Percentiles rank a stretch among this genome's conserved stretches.
Conservation (phyloP, 2,888 invertebrate genomes). For the Tolmerus cingulatus region DNA sequence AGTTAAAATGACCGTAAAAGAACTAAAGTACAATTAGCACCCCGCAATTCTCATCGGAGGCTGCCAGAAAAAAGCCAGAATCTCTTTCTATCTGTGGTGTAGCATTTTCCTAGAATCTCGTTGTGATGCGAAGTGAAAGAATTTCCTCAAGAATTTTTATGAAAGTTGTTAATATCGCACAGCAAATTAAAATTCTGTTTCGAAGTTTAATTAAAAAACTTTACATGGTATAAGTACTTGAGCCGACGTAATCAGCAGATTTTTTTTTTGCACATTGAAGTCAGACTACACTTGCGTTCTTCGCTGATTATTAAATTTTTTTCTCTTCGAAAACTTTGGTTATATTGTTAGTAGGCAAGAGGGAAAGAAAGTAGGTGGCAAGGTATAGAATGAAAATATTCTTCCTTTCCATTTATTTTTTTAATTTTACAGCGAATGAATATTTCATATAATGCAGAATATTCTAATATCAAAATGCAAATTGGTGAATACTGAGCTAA, state of each 20-base stretch:
- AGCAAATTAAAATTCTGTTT: constrained; percentile 35
- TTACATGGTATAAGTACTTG: constrained; percentile 33
- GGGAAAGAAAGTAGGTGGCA: not conserved
- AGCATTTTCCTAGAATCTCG: not conserved
- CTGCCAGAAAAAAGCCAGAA: not conserved
- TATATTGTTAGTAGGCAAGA: not conserved
- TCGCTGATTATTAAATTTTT: constrained; percentile 9
- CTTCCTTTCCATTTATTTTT: not conserved
- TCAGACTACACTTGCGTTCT: not conserved
- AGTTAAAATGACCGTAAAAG: not conserved
- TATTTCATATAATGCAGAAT: not conserved
- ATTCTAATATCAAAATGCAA: not conserved
- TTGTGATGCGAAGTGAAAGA: not conserved
- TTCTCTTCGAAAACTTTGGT: not conserved
- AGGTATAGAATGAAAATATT: not conserved
- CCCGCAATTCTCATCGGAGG: not conserved
- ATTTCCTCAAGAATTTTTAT: not conserved
- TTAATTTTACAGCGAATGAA: not conserved
- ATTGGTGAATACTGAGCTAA: not conserved
- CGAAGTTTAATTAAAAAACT: constrained; percentile 45
- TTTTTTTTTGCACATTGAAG: constrained; percentile 16
- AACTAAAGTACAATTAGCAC: not conserved
- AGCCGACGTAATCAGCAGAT: constrained; percentile 18
- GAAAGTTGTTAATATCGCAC: not conserved
- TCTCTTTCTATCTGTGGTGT: not conserved